A percentile compares a stretch with the other conserved stretches of the same genome.
phyloP scores from a whole-genome alignment of 2,888 invertebrate species.

The Keiferia lycopersicella region DNA sequence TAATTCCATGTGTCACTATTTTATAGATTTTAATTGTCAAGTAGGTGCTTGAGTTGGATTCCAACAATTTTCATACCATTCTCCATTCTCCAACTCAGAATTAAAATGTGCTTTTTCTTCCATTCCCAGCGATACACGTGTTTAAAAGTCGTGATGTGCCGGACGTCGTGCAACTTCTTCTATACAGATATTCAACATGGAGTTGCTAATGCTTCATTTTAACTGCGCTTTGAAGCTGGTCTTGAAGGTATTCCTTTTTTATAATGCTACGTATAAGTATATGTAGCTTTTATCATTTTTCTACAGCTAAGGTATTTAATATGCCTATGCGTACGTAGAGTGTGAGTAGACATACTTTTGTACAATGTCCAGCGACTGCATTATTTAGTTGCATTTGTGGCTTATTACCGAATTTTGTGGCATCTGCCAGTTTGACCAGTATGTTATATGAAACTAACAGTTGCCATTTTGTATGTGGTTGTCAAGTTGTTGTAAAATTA shows the following conservation, averaged over 20 bases:
- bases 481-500: too few relatives aligned
- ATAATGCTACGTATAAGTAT: background rate
- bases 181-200: slow-evolving; percentile 7
- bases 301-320: background rate
- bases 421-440: too few relatives aligned
- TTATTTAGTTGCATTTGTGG: too few relatives aligned
- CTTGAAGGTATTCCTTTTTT: background rate
- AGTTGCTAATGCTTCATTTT: background rate
- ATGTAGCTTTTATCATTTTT: background rate
- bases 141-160: slow-evolving; percentile 46
- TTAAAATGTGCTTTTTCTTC: slow-evolving; percentile 1
- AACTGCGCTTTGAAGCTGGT: slow-evolving; percentile 2
- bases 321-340: too few relatives aligned
- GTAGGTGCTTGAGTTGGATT: background rate
- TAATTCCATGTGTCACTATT: too few relatives aligned
- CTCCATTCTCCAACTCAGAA: background rate
- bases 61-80: slow-evolving; percentile 1
- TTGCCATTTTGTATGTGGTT: too few relatives aligned
- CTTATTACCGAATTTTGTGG: too few relatives aligned
- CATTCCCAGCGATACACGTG: slow-evolving; percentile 39
- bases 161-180: slow-evolving; percentile 37
- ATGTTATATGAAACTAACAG: too few relatives aligned
- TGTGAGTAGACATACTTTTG: too few relatives aligned
- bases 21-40: too few relatives aligned
- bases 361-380: too few relatives aligned